Evolutionary conservation across 2,113 vertebrate species (phyloP), one percentile per base, ranked within the genome.

Genomic region (Labeo rohita): DNA sequence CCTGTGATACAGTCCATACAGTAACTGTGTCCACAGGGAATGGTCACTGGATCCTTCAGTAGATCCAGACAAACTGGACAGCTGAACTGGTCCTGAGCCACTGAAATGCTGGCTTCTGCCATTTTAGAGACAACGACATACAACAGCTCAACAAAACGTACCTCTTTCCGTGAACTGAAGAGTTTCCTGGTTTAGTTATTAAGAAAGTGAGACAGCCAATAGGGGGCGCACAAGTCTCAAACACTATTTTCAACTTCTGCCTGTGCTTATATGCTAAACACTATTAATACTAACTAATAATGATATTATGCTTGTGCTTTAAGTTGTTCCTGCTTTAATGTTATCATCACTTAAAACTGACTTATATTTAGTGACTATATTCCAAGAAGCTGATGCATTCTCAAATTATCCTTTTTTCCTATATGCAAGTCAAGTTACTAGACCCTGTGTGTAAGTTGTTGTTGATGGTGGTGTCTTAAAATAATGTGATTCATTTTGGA

Each of bases 11-110:
- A 79, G 52, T 12, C 3, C 50, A 78, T 43, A 59, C 52, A 79
- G 63, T 66, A 66, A 66, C 28, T 66, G 63, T 66, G 12, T 66
- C 12, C 63, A 66, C 63, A 15, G 12, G 34, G 76, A 78, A 78
- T 78, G 18, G 75, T 78, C 10, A 78, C 75, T 56, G 75, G 50
- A 21, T 78, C 50, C 28, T 11, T 78, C 8, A 78, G 52, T 54
- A 77, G 13, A 77, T 77, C 74, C 13, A 54, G 23, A 10, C 74
- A 36, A 54, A 78, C 50, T 43, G 18, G 6, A 79, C 77, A 79
- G 36, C 9, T 79, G 13, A 36, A 36, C 34, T 16, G 13, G 34
- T 8, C 65, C 13, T 16, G 13, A 34, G 13, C 13, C 23, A 78
- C 52, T n/a, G 6, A 56, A 78, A 78, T 59, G 2, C 5, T 78